phyloP scores from a whole-genome alignment of 2,113 vertebrate species.

The Hemibagrus wyckioides region DNA sequence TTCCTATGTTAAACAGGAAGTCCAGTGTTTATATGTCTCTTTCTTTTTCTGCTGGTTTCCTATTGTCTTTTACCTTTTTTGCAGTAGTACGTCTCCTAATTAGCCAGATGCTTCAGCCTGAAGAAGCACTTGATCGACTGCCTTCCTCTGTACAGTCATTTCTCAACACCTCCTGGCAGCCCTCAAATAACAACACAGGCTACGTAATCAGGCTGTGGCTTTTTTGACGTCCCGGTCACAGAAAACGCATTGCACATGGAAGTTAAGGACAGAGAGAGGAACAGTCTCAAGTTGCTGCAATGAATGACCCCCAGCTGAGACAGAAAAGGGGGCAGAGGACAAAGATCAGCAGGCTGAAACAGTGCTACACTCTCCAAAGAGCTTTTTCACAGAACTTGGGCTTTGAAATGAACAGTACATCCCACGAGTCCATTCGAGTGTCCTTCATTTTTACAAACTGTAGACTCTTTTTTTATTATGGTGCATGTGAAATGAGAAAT shows the following conservation, averaged over 20 bases:
- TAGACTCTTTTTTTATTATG: constrained; percentile 36
- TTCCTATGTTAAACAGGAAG: constrained; percentile 24
- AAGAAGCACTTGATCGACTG: constrained; percentile 69
- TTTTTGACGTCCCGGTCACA: constrained; percentile 7
- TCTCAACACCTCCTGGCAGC: constrained; percentile 45
- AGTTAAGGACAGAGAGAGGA: constrained; percentile 49
- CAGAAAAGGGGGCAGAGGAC: constrained; percentile 56
- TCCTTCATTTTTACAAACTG: constrained; percentile 47
- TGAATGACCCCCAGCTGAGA: constrained; percentile 64
- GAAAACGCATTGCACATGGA: constrained; percentile 61
- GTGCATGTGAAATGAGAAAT: constrained; percentile 41
- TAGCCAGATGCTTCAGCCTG: constrained; percentile 67
- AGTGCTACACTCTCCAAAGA: constrained; percentile 13
- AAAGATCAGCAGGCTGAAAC: constrained; percentile 58
- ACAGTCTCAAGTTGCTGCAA: constrained; percentile 61
- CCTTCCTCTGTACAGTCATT: constrained; percentile 61
- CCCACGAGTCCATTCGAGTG: constrained; percentile 43
- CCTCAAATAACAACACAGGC: constrained; percentile 26
- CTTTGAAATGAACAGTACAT: constrained; percentile 43
- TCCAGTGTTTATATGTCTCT: not conserved
- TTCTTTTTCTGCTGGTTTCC: constrained; percentile 34
- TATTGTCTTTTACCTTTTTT: constrained; percentile 66
- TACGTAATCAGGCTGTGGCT: constrained; percentile 11
- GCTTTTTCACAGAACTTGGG: constrained; percentile 43
- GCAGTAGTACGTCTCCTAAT: constrained; percentile 69